phyloP scores from a whole-genome alignment of 2,797 vertebrate species.

The Poecilia wingei region DNA sequence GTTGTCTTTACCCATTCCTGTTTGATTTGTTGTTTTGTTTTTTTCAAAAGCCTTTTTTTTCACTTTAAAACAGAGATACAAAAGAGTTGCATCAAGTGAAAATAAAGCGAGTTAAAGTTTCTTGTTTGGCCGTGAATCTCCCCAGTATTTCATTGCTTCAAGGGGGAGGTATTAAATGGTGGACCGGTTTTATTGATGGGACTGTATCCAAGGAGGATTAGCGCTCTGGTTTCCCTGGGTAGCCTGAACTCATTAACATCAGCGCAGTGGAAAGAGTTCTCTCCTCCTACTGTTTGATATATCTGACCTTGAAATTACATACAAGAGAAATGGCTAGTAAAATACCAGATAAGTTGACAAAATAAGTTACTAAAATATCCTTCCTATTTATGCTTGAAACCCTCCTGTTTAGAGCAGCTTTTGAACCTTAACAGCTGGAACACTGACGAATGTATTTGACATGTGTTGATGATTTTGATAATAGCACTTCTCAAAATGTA shows the following conservation, averaged over 20 bases:
- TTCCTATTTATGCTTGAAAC: neutral
- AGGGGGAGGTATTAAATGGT: conserved; percentile 65
- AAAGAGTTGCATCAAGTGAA: conserved; percentile 47
- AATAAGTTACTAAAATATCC: neutral
- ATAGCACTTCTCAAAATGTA: no score
- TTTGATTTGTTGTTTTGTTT: conserved; percentile 55
- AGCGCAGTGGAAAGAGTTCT: conserved; percentile 49
- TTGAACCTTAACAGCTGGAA: no score
- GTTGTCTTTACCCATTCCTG: conserved; percentile 32
- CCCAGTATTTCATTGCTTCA: conserved; percentile 64
- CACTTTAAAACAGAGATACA: conserved; percentile 17
- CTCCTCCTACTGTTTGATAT: conserved; percentile 40
- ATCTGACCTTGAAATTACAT: conserved; percentile 24
- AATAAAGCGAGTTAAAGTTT: conserved; percentile 51
- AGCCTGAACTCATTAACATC: conserved; percentile 68
- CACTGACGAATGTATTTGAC: no score
- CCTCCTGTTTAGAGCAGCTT: no score
- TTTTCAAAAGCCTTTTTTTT: conserved; percentile 43
- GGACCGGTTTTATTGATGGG: conserved; percentile 71
- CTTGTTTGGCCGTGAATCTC: conserved; percentile 45
- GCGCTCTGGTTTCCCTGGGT: conserved; percentile 62
- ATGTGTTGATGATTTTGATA: no score
- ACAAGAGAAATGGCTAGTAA: conserved; percentile 19
- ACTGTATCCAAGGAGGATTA: conserved; percentile 70
- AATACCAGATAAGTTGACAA: neutral